phyloP scores from a whole-genome alignment of 2,113 vertebrate species.

The Cyanoramphus novaezelandiae region DNA sequence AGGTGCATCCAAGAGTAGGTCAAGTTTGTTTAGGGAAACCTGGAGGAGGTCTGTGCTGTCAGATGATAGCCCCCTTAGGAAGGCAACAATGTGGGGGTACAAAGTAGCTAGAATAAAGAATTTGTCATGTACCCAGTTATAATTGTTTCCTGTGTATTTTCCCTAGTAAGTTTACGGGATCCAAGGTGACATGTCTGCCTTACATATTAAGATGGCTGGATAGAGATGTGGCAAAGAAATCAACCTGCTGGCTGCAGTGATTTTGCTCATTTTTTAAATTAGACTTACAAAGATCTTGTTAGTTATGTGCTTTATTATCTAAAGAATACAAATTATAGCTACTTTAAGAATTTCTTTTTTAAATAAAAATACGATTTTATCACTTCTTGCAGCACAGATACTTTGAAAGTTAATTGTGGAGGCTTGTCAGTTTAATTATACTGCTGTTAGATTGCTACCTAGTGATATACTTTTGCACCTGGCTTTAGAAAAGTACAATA shows the following conservation, averaged over 20 bases:
- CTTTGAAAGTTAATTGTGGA: constrained; percentile 2
- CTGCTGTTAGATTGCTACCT: neutral
- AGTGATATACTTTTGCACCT: neutral
- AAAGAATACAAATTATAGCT: neutral
- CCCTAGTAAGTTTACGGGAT: neutral
- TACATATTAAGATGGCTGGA: neutral
- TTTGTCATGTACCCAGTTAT: neutral
- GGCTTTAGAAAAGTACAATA: constrained; percentile 27
- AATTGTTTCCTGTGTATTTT: neutral
- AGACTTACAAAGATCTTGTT: neutral
- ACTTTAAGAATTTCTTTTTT: neutral
- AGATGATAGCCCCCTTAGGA: neutral
- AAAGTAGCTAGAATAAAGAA: neutral
- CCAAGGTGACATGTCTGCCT: neutral
- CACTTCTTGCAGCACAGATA: neutral
- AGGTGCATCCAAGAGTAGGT: neutral
- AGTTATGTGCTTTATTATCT: neutral
- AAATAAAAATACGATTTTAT: neutral
- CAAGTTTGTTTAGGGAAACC: neutral
- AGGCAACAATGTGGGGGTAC: neutral
- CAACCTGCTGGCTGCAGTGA: neutral
- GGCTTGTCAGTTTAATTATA: neutral
- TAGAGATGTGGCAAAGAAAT: neutral
- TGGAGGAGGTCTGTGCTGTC: neutral
- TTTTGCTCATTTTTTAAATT: neutral